Conservation (phyloP, 1,140 invertebrate genomes). For the Neodiprion virginianus region DNA sequence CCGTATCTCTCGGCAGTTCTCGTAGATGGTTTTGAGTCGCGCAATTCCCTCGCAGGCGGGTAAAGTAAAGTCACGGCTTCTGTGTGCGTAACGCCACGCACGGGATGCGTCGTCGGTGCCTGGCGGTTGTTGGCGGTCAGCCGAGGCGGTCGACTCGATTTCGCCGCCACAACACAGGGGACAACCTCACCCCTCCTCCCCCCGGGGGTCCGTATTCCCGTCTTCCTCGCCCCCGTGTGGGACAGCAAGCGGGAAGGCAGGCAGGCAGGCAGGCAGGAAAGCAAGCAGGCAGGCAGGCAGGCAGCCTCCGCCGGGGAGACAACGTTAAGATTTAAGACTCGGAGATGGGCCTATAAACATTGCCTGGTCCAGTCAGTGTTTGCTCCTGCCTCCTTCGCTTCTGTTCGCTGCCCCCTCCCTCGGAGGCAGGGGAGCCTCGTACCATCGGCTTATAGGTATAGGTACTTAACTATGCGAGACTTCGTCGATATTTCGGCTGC, state of each 20-base stretch:
- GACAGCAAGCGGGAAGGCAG: not conserved
- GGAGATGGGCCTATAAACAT: constrained; percentile 63
- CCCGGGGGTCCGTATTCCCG: constrained; percentile 10
- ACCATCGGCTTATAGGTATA: not conserved
- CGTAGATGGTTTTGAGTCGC: not conserved
- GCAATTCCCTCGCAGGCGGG: constrained; percentile 4
- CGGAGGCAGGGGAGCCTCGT: not conserved
- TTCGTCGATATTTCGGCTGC: not conserved
- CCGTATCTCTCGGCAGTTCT: not conserved
- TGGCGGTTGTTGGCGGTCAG: constrained; percentile 16
- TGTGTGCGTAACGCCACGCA: constrained; percentile 57
- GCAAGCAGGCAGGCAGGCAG: constrained; percentile 30
- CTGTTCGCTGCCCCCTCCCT: constrained; percentile 50
- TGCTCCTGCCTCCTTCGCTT: constrained; percentile 49
- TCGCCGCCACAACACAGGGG: constrained; percentile 44
- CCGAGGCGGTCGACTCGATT: constrained; percentile 48
- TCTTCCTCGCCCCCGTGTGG: constrained; percentile 29
- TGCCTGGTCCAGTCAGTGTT: constrained; percentile 47
- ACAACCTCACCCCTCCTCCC: constrained; percentile 29
- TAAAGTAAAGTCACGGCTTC: constrained; percentile 44
- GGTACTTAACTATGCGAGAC: constrained; percentile 11
- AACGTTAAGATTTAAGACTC: constrained; percentile 64
- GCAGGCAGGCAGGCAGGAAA: constrained; percentile 9
- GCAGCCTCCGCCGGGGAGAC: constrained; percentile 54
- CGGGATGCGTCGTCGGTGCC: constrained; percentile 29